A percentile compares a stretch with the other conserved stretches of the same genome.
Evolutionary conservation across 2,797 vertebrate genomes (phyloP).

Genomic region (Lepilemur ruficaudatus): DNA sequence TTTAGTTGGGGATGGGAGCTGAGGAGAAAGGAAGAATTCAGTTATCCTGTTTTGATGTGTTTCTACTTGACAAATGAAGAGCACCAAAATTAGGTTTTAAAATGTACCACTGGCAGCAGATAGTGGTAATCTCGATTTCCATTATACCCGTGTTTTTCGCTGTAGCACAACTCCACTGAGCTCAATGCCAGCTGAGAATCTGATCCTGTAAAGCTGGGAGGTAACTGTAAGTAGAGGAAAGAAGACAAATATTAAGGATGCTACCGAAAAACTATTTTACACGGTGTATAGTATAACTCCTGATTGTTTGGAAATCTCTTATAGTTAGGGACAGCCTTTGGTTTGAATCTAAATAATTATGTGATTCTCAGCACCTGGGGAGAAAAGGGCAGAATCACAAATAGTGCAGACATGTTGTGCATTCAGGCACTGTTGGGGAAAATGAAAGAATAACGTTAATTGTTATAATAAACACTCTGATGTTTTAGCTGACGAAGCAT

Average conservation of each 20-base stretch:
- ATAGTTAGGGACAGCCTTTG: neutral
- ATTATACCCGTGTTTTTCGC: neutral
- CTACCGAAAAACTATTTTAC: neutral
- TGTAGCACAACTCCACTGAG: neutral
- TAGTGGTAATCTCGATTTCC: neutral
- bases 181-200: neutral
- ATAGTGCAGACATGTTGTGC: neutral
- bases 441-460: neutral
- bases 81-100: conserved; percentile 5
- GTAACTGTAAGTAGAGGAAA: neutral
- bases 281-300: neutral
- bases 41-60: neutral
- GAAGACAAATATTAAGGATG: neutral
- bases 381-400: neutral
- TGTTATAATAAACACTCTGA: neutral
- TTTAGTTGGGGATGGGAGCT: neutral
- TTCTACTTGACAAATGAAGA: neutral
- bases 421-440: neutral
- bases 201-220: neutral
- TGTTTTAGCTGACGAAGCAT: neutral
- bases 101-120: neutral
- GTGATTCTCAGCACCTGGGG: neutral
- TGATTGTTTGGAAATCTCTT: neutral
- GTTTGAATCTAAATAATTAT: neutral
- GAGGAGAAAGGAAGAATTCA: neutral